phyloP scores from a whole-genome alignment of 2,113 vertebrate genomes.

The Oncorhynchus keta region DNA sequence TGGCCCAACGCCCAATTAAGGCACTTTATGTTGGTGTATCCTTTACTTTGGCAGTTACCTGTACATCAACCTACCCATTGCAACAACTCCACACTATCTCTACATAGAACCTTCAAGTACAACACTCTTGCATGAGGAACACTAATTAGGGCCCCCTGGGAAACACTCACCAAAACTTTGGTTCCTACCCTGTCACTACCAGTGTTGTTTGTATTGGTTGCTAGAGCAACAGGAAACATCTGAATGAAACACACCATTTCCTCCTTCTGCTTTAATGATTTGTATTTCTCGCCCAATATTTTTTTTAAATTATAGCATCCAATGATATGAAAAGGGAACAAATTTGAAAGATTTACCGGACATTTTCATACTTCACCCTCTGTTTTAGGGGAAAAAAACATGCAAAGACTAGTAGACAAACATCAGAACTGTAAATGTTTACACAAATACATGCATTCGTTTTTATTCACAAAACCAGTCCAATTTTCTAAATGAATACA shows the following conservation, averaged over 20 bases:
- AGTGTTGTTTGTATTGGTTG: not conserved
- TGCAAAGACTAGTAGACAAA: slow-evolving; percentile 77
- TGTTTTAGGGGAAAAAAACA: slow-evolving; percentile 56
- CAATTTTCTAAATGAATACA: slow-evolving; percentile 98
- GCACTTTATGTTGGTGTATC: no score
- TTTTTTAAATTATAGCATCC: slow-evolving; percentile 13
- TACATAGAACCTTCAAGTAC: no score
- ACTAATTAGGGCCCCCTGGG: no score
- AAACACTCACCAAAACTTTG: no score
- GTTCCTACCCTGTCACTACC: not conserved
- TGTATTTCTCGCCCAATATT: slow-evolving; percentile 30
- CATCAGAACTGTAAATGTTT: slow-evolving; percentile 83
- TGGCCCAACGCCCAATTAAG: no score
- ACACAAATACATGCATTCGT: slow-evolving; percentile 99
- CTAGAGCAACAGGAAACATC: no score
- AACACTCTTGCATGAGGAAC: no score
- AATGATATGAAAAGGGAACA: slow-evolving; percentile 56
- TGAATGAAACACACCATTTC: slow-evolving; percentile 46
- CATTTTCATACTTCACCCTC: slow-evolving; percentile 42
- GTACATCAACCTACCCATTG: not conserved
- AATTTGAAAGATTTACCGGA: slow-evolving; percentile 39
- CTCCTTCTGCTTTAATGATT: slow-evolving; percentile 52
- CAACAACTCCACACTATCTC: no score
- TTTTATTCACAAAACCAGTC: slow-evolving; percentile 99
- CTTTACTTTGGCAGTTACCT: no score